A percentile compares a stretch with the other conserved stretches of the same genome.
Evolutionary conservation across 1,140 invertebrate species (phyloP).

Genomic region (Agrilus planipennis): DNA sequence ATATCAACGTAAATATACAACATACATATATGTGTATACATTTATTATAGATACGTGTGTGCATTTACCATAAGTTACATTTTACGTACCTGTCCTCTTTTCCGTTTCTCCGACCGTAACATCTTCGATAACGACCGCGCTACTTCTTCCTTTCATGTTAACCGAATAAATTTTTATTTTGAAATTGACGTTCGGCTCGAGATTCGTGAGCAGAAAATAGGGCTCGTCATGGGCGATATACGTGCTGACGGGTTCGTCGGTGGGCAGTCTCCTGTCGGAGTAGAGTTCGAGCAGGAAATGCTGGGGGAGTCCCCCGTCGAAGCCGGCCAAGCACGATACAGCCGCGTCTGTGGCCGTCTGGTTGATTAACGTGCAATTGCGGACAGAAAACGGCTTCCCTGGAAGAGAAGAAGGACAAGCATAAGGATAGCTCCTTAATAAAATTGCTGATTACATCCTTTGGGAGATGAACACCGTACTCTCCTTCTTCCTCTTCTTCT

Average conservation of each 20-base stretch:
- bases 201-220: slow-evolving; percentile 52
- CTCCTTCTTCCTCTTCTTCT: too few relatives aligned
- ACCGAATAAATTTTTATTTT: slow-evolving; percentile 61
- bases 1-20: too few relatives aligned
- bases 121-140: slow-evolving; percentile 55
- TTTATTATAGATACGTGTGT: too few relatives aligned
- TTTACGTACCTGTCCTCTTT: slow-evolving; percentile 67
- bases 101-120: slow-evolving; percentile 67
- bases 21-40: too few relatives aligned
- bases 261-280: slow-evolving; percentile 44
- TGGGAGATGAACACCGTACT: too few relatives aligned
- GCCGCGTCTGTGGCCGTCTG: slow-evolving; percentile 62
- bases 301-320: slow-evolving; percentile 76
- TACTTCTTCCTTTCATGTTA: slow-evolving; percentile 67
- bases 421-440: too few relatives aligned
- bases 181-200: slow-evolving; percentile 63
- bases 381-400: slow-evolving; percentile 62
- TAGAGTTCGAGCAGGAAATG: slow-evolving; percentile 68
- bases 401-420: too few relatives aligned
- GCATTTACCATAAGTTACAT: too few relatives aligned
- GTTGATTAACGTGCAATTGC: slow-evolving; percentile 63
- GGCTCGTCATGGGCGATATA: slow-evolving; percentile 50
- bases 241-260: slow-evolving; percentile 46
- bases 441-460: too few relatives aligned
- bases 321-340: slow-evolving; percentile 60